Evolutionary conservation across 2,797 vertebrate species (phyloP), one percentile per base, ranked within the genome.

Genomic region (Perodicticus potto): DNA sequence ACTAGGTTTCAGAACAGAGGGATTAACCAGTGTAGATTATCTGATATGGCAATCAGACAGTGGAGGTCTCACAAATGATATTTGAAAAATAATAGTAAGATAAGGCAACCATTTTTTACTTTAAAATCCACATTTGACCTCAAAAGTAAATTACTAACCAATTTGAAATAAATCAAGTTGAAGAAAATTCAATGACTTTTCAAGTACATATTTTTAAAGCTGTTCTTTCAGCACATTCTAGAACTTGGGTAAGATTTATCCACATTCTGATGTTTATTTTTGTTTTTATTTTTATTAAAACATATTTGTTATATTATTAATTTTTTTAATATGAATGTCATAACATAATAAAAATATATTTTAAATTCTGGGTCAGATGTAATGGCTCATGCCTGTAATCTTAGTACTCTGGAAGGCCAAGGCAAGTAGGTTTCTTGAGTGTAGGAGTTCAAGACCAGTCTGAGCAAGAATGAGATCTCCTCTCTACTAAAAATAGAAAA

Each of bases 141-240:
- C 67, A 77, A 86, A 95, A 91, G 22, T 86, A 91, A 92, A 74
- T 77, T 82, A 72, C 11, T 76, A 81, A 61, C 14, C 25, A 93
- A 67, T 89, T 27, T 96, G 25, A 55, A 95, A 95, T 53, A 82
- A 86, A 67, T 88, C n/a, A 65, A 70, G 2, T 22, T 69, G 16
- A 45, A 82, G 43, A 81, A 72, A 72, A 90, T 67, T 45, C 10
- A 57, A 23, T 37, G 43, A 53, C 22, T 82, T 86, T 43, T 86
- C 23, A 88, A 57, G 53, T 89, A 72, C 11, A 19, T 61, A 92
- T 27, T 37, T 92, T 74, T 55, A 78, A 83, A 69, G 14, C 13
- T 83, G 91, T 95, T 87, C 49, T 76, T 72, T 84, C n/a, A 80
- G 27, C 29, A 63, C 11, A 74, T 67, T 87, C 69, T 14, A 94